Conservation (phyloP, 1,140 invertebrate genomes). For the Drosophila eugracilis region DNA sequence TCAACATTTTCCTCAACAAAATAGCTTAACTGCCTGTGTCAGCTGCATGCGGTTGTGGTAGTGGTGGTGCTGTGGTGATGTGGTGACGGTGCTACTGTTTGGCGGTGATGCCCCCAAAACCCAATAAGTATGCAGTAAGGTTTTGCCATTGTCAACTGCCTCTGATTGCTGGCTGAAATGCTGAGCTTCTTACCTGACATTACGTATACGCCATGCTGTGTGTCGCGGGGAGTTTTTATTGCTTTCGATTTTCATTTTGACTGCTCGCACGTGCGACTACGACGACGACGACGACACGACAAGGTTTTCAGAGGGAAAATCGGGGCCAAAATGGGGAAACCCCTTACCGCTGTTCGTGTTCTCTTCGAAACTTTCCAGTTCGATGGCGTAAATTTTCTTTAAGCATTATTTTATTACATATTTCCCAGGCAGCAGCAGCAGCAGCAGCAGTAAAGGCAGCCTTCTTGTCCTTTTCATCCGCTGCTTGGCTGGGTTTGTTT, state of each 20-base stretch:
- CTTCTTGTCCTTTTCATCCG: slow-evolving; percentile 36
- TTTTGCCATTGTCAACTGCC: slow-evolving; percentile 67
- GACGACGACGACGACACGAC: slow-evolving; percentile 50
- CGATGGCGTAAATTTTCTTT: slow-evolving; percentile 77
- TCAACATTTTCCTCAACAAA: slow-evolving; percentile 50
- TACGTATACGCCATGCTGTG: slow-evolving; percentile 70
- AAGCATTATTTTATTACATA: slow-evolving; percentile 81
- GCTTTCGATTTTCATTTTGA: slow-evolving; percentile 82
- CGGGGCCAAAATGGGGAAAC: slow-evolving; percentile 9
- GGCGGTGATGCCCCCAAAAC: slow-evolving; percentile 42
- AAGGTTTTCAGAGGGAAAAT: background rate
- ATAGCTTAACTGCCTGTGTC: slow-evolving; percentile 62
- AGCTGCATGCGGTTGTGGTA: slow-evolving; percentile 38
- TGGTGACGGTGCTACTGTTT: background rate
- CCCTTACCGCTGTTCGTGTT: slow-evolving; percentile 7
- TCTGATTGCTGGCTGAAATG: slow-evolving; percentile 39
- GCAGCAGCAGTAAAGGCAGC: slow-evolving; percentile 10
- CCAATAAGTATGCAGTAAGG: slow-evolving; percentile 75
- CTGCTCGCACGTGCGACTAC: slow-evolving; percentile 76
- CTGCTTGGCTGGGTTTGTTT: slow-evolving; percentile 72
- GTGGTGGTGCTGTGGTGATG: slow-evolving; percentile 6
- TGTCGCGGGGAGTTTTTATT: slow-evolving; percentile 64
- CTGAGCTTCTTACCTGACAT: slow-evolving; percentile 49
- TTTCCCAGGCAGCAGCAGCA: slow-evolving; percentile 25
- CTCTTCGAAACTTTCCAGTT: slow-evolving; percentile 66